Base-by-base conservation (phyloP, 2,888 invertebrate species). In the Eupithecia exiguata region DNA sequence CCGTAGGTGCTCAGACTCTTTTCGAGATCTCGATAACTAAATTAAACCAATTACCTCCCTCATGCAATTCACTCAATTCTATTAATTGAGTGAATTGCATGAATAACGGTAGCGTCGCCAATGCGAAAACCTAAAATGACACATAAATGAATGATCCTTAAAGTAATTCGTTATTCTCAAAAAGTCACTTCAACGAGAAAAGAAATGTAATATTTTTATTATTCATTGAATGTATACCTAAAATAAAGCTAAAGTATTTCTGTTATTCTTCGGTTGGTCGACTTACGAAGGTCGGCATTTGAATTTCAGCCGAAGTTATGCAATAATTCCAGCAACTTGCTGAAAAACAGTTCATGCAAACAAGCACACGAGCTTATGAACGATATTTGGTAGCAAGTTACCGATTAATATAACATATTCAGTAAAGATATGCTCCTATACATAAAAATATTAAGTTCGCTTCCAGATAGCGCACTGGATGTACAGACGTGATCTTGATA, bases 401-500 rank as follows among this genome's bases (percentile, higher is more conserved):
- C 58, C 21, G 58, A 58, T 58, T 58, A 14, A 25, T 21, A 21
- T 25, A 53, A 53, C 58, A 58, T 58, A 9, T 62, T 62, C 1
- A 62, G n/a, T 53, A 53, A 6, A 62, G 3, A 62, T 18, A 62
- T 18, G 18, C 16, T 18, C 18, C 1, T 2, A 35, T 35, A 35
- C 7, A 62, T 12, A 16, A 62, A 62, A 30, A 35, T 35, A 1
- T 16, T 7, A 62, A 62, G 35, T 30, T 16, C 35, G 1, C 30
- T 67, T 25, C 18, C 25, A 74, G 69, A 71, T 74, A 71, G 25
- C 36, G 70, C 53, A 12, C 43, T 58, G 36, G 68, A 71, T 21
- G 38, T 40, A 14, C 40, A 66, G 66, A 66, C 66, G 70, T 73
- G 62, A 62, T 74, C n/a, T 68, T 81, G 88, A 91, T 90, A 90